These are phyloP conservation scores for Empis stercorea DNA, from an alignment of 2,888 invertebrate species.

Conservation along the genomic window DNA sequence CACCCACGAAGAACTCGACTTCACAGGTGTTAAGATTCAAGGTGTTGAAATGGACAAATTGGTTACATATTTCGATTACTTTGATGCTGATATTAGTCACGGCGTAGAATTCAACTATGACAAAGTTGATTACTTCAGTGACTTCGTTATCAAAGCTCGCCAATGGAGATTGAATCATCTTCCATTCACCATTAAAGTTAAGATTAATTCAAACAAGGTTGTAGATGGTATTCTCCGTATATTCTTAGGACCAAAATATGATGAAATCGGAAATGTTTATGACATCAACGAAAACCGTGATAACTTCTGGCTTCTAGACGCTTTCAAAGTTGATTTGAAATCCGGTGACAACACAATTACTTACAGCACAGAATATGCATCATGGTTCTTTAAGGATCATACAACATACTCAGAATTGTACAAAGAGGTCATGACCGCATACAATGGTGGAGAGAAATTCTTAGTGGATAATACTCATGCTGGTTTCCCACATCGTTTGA, in stretches of 20 bases:
- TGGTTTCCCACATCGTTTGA: slow-evolving; percentile 56
- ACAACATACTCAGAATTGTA: slow-evolving; percentile 50
- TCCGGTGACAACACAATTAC: slow-evolving; percentile 53
- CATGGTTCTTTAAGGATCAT: slow-evolving; percentile 48
- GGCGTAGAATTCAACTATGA: slow-evolving; percentile 29
- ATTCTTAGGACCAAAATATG: slow-evolving; percentile 57
- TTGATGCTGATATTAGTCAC: slow-evolving; percentile 49
- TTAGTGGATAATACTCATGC: slow-evolving; percentile 44
- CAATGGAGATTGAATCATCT: slow-evolving; percentile 52
- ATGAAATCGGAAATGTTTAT: slow-evolving; percentile 42
- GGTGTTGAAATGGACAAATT: slow-evolving; percentile 46
- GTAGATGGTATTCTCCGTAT: slow-evolving; percentile 49
- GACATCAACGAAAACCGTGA: slow-evolving; percentile 45
- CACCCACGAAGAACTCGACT: slow-evolving; percentile 44
- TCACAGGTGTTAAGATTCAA: slow-evolving; percentile 48
- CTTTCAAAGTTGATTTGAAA: slow-evolving; percentile 45
- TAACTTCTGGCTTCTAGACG: slow-evolving; percentile 52
- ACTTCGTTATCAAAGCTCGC: slow-evolving; percentile 41
- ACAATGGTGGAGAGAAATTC: slow-evolving; percentile 40
- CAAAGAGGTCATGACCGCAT: slow-evolving; percentile 39
- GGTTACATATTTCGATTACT: slow-evolving; percentile 52
- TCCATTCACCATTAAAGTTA: slow-evolving; percentile 45
- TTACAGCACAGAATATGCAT: slow-evolving; percentile 53
- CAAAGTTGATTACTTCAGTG: slow-evolving; percentile 12
- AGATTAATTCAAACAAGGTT: slow-evolving; percentile 42